Base-by-base conservation (phyloP, 2,797 vertebrate genomes). In the Lacerta bilineata region DNA sequence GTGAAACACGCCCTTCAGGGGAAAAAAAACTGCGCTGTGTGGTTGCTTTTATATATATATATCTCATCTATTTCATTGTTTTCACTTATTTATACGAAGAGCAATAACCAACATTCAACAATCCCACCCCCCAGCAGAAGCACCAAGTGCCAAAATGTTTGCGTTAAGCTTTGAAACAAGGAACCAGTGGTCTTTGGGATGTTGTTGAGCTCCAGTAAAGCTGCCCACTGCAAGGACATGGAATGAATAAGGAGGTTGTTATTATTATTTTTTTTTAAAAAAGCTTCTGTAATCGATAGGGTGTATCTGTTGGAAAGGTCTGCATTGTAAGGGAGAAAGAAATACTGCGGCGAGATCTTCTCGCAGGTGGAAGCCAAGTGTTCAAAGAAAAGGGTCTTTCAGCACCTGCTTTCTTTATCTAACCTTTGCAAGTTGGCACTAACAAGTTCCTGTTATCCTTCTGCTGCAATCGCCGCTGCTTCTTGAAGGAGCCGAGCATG, bases 371-470 rank as follows among this genome's bases (percentile, higher is more conserved):
- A 93, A 93, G 94, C 92, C 89, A 88, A 90, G 94, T 85, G 90
- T 95, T 94, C 91, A 94, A 93, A 92, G 83, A 87, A 83, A 91
- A 93, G 89, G 50, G 90, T 88, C 83, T 94, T 93, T 92, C 92
- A 85, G 94, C 95, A 92, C 93, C 93, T 94, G 94, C 46, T 90
- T 93, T 91, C 50, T 93, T 95, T 94, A 93, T 94, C 95, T 93
- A 87, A 91, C 94, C 93, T 93, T 88, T 91, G 87, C 93, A 92
- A 93, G 92, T 90, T 85, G 95, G 92, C 88, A 89, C 90, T 80
- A 84, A 87, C 25, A 87, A 83, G 82, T 95, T 95, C 95, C 94
- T 95, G 93, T 90, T 91, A 88, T 92, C 88, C 91, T 91, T 91
- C 88, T 17, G 89, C 17, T 93, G 91, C 91, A 93, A 91, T 92